These are phyloP conservation scores for Otus scops DNA, from an alignment of 2,797 vertebrate genomes.

Conservation along the genomic window DNA sequence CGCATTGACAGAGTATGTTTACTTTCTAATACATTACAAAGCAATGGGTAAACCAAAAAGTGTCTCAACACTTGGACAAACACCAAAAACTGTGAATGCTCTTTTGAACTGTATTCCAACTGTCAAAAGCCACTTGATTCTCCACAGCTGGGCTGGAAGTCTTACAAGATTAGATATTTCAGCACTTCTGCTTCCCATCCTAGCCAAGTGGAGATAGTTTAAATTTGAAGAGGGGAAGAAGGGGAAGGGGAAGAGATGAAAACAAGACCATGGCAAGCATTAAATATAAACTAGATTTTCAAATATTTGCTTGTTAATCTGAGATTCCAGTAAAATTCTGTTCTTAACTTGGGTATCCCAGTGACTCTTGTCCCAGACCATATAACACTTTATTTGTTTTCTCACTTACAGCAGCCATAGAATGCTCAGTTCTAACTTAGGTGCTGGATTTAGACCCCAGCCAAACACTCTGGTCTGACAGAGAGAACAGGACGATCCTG, in stretches of 20 bases:
- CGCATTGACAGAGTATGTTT: neutral
- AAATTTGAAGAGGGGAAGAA: neutral
- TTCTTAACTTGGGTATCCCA: neutral
- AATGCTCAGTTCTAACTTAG: neutral
- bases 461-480: neutral
- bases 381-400: neutral
- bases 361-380: neutral
- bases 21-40: constrained; percentile 3
- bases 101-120: constrained; percentile 36
- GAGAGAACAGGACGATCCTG: neutral
- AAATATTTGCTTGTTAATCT: neutral
- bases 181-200: constrained; percentile 29
- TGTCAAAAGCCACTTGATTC: constrained; percentile 44
- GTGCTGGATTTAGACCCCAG: neutral
- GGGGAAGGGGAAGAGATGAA: accelerated
- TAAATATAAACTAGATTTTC: neutral
- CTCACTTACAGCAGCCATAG: neutral
- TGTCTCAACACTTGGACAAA: constrained; percentile 5
- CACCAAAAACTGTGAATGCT: constrained; percentile 14
- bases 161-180: constrained; percentile 34
- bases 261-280: neutral
- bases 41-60: constrained; percentile 24
- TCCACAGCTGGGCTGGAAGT: constrained; percentile 50
- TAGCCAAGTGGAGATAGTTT: neutral
- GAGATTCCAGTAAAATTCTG: neutral